Conservation (phyloP, 2,888 invertebrate genomes). For the Griposia aprilina region DNA sequence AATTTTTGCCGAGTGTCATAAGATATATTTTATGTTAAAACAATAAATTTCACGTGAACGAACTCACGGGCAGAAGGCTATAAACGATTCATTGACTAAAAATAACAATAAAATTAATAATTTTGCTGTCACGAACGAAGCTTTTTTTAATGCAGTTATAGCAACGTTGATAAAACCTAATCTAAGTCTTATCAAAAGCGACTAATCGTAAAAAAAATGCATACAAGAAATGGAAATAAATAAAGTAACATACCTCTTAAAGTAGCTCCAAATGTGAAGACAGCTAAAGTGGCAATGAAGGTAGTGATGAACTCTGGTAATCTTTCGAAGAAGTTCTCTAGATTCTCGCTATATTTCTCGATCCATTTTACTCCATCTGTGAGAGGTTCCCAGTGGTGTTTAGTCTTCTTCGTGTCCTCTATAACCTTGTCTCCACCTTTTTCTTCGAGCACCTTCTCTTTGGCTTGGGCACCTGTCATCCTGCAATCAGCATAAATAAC, state of each 20-base stretch:
- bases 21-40: background rate
- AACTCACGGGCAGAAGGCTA: background rate
- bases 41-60: background rate
- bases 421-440: slow-evolving; percentile 37
- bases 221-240: background rate
- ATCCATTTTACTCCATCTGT: slow-evolving; percentile 91
- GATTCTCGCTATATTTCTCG: slow-evolving; percentile 88
- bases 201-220: background rate
- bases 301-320: slow-evolving; percentile 90
- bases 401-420: slow-evolving; percentile 64
- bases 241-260: slow-evolving; percentile 88
- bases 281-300: slow-evolving; percentile 90
- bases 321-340: slow-evolving; percentile 90
- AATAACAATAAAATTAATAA: background rate
- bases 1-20: background rate
- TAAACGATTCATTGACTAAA: background rate
- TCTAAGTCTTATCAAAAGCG: background rate
- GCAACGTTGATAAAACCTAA: background rate
- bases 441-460: slow-evolving; percentile 64
- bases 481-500: slow-evolving; percentile 56
- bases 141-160: background rate
- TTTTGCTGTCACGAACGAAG: background rate
- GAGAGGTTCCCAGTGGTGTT: slow-evolving; percentile 88
- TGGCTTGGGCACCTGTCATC: slow-evolving; percentile 71
- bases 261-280: slow-evolving; percentile 92